Conservation (phyloP, 30 jellyfish, hydroid and myxozoan species). For the Hydractinia echinata region DNA sequence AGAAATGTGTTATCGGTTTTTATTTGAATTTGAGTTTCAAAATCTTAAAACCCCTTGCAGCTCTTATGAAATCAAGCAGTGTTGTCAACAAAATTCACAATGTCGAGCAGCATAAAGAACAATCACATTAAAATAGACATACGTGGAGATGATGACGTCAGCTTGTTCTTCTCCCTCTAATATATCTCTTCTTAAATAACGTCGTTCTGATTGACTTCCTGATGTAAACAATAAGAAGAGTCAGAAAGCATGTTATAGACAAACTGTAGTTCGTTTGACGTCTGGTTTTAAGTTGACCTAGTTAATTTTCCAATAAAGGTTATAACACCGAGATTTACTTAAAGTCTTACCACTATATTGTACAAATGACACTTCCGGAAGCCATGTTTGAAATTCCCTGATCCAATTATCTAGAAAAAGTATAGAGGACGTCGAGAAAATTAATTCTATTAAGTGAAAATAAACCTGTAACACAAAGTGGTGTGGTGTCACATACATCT, state of each 20-base stretch:
- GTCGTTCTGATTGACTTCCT: slow-evolving; percentile 73
- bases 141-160: slow-evolving; percentile 63
- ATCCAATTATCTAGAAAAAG: slow-evolving; percentile 69
- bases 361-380: slow-evolving; percentile 56
- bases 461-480: no score
- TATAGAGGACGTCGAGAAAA: neutral
- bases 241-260: neutral
- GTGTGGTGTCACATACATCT: no score
- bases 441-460: no score
- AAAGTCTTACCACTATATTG: slow-evolving; percentile 54
- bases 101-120: no score
- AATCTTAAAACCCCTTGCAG: no score
- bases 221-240: neutral
- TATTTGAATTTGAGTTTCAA: no score
- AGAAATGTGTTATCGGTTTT: no score
- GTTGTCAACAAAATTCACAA: no score
- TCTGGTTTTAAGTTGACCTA: no score
- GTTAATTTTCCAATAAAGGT: neutral
- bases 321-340: neutral
- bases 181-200: slow-evolving; percentile 50
- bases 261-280: neutral
- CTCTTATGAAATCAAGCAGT: no score
- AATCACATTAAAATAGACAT: neutral
- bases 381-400: slow-evolving; percentile 80
- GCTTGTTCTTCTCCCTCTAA: slow-evolving; percentile 45